phyloP scores from a whole-genome alignment of 1,140 invertebrate species.

The Eueides isabella region DNA sequence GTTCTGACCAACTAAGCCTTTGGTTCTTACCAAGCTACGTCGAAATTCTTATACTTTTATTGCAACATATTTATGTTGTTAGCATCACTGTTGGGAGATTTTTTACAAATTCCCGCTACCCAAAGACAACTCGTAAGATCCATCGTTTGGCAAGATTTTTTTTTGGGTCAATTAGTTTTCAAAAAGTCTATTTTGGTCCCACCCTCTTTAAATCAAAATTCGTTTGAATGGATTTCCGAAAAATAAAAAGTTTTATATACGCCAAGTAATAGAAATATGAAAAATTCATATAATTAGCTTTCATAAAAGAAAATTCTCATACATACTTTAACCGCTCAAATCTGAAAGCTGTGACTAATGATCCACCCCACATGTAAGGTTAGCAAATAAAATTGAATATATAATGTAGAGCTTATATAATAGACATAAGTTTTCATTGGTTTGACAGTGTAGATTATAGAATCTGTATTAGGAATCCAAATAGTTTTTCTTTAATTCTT shows the following conservation, averaged over 20 bases:
- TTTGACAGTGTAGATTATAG: neutral
- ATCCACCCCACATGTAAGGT: neutral
- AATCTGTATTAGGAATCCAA: neutral
- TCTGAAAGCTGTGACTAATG: constrained; percentile 5
- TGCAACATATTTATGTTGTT: too few relatives aligned
- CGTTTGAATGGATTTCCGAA: neutral
- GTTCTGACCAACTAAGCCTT: too few relatives aligned
- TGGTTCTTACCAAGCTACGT: too few relatives aligned
- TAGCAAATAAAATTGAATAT: neutral
- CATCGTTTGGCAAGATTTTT: too few relatives aligned
- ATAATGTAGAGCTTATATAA: neutral
- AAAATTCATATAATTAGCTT: neutral
- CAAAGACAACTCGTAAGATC: too few relatives aligned
- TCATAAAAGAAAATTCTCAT: neutral
- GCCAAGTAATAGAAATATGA: neutral
- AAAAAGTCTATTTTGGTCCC: too few relatives aligned
- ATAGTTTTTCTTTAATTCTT: neutral
- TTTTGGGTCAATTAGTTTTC: too few relatives aligned
- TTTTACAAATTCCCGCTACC: too few relatives aligned
- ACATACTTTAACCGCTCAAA: neutral
- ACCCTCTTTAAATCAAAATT: too few relatives aligned
- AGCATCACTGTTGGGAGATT: too few relatives aligned
- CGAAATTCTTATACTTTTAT: too few relatives aligned
- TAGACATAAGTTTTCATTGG: too few relatives aligned
- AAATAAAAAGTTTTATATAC: neutral